Base-by-base conservation (phyloP, 2,797 vertebrate genomes). In the Liparis tanakae region DNA sequence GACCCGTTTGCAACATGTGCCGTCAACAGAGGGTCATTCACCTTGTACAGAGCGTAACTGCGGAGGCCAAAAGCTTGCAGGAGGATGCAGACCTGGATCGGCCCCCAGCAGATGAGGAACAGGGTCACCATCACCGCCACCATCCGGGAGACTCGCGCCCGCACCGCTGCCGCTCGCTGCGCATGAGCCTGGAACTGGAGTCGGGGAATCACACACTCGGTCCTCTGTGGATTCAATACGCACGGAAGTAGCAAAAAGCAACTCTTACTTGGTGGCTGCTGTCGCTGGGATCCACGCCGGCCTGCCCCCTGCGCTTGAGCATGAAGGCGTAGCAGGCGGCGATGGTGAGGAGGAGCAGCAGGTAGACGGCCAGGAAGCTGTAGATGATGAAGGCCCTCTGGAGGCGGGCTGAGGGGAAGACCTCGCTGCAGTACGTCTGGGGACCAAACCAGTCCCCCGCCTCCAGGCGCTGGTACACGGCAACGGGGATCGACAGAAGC, bases 11-110 rank as follows among this genome's bases (percentile, higher is more conserved):
- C 33, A 3, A 33, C 17, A n/a, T 57, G 17, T 34, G 8, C 18
- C 55, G 12, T 36, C 18, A n/a, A 37, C 36, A 18, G 18, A 13
- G 18, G 44, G 36, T 39, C 25, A 5, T 3, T 82, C 55, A 88
- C 88, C 81, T 95, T 95, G 82, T 94, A 95, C 1, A 91, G 86
- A 48, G 88, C 54, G 17, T 93, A 93, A 60, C 90, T 86, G 70
- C 76, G 87, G 33, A 89, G 86, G 70, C 91, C 88, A 73, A 93
- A 94, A 1, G 90, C 88, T 63, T 94, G 94, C 43, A 94, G 87
- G 59, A 94, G 88, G 85, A 95, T 93, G 78, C 93, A 94, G 65
- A 94, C 76, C 81, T 95, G 93, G 66, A 93, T 92, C 69, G 91
- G 93, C 7, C 93, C 91, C 92, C 93, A 94, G 79, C 91, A 93